Conservation (phyloP, 2,888 invertebrate species). For the Tetranychus truncatus region DNA sequence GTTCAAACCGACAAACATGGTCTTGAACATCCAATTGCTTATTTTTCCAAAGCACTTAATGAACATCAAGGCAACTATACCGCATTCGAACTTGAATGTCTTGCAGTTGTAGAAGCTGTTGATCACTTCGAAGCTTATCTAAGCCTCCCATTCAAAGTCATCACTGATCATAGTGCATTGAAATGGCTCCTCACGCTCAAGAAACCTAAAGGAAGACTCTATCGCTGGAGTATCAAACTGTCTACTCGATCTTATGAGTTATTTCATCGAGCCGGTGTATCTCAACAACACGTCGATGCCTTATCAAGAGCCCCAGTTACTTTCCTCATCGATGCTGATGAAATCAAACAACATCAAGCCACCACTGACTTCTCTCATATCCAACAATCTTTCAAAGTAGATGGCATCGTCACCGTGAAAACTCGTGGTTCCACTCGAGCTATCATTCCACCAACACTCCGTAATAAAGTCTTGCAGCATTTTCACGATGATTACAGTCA, state of each 20-base stretch:
- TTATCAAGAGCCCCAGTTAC: not conserved
- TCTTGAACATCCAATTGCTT: not conserved
- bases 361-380: not conserved
- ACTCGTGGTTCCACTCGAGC: no score
- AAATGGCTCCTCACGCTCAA: not conserved
- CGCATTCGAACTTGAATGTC: conserved; percentile 11
- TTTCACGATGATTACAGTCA: conserved; percentile 5
- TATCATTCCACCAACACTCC: not conserved
- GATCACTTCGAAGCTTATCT: conserved; percentile 16
- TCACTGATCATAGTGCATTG: conserved; percentile 14
- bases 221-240: not conserved
- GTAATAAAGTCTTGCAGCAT: not conserved
- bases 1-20: not conserved
- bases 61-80: conserved; percentile 6
- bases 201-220: not conserved
- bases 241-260: not conserved
- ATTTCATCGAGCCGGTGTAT: not conserved
- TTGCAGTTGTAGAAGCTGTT: conserved; percentile 11
- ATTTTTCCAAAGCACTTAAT: conserved; percentile 1
- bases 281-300: not conserved
- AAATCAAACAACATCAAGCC: no score
- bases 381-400: not conserved
- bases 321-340: not conserved
- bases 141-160: not conserved
- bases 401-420: not conserved